These are phyloP conservation scores for Tetramorium bicarinatum DNA, from an alignment of 2,888 invertebrate species.

Conservation along the genomic window DNA sequence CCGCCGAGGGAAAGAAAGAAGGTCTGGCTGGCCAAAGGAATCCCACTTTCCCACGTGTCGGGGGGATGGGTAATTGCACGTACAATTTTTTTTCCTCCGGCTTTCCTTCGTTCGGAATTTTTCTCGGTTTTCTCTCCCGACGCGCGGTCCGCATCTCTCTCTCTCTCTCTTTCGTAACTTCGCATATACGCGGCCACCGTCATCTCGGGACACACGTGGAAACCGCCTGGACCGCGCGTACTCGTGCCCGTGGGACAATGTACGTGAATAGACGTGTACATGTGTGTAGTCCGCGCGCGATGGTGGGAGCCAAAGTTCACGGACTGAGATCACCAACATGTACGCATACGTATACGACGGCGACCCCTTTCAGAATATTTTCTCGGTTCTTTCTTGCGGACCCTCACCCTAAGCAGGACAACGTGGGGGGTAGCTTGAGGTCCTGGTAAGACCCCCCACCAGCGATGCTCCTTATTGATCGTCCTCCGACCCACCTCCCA, in stretches of 20 bases:
- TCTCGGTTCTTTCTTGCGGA: conserved; percentile 85
- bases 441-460: conserved; percentile 86
- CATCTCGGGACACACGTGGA: conserved; percentile 65
- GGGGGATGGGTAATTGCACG: conserved; percentile 71
- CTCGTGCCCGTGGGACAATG: conserved; percentile 57
- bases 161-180: conserved; percentile 26
- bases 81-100: conserved; percentile 67
- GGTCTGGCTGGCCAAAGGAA: conserved; percentile 56
- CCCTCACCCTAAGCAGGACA: conserved; percentile 83
- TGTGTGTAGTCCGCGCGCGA: conserved; percentile 56
- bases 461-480: conserved; percentile 85
- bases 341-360: conserved; percentile 66
- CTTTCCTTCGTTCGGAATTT: conserved; percentile 63
- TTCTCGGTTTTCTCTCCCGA: conserved; percentile 54
- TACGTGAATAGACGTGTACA: conserved; percentile 37
- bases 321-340: conserved; percentile 72
- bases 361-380: conserved; percentile 83
- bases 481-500: conserved; percentile 84
- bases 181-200: conserved; percentile 31
- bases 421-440: conserved; percentile 83
- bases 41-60: conserved; percentile 62
- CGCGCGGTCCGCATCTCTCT: conserved; percentile 43
- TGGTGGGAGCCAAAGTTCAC: conserved; percentile 74
- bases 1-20: conserved; percentile 21
- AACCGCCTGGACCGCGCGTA: conserved; percentile 41